Evolutionary conservation across 2,113 vertebrate genomes (phyloP).

Genomic region (Pogona vitticeps): DNA sequence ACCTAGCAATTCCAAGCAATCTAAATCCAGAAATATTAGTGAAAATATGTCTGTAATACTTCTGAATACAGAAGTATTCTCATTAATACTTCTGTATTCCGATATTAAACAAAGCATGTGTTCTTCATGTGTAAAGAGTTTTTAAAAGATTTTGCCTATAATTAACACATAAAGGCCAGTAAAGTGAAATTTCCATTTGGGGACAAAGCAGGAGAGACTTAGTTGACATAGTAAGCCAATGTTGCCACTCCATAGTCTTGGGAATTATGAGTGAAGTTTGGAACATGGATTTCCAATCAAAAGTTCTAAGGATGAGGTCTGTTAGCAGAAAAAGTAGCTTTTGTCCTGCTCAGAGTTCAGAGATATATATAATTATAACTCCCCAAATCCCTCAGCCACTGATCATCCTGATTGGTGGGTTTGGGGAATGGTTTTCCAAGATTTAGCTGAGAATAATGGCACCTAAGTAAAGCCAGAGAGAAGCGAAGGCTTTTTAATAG

Average conservation of each 20-base stretch:
- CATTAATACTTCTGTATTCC: neutral
- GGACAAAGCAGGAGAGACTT: neutral
- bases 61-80: constrained; percentile 28
- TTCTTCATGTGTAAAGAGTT: too few relatives aligned
- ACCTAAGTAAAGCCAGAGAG: neutral
- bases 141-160: neutral
- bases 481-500: neutral
- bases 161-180: constrained; percentile 3
- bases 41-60: too few relatives aligned
- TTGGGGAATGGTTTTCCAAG: too few relatives aligned
- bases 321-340: too few relatives aligned
- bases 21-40: constrained; percentile 33
- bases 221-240: neutral
- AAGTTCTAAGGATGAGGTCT: too few relatives aligned
- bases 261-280: neutral
- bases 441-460: neutral
- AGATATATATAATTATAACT: too few relatives aligned
- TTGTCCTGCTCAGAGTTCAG: too few relatives aligned
- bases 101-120: neutral
- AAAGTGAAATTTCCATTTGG: neutral
- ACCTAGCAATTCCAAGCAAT: neutral
- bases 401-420: too few relatives aligned
- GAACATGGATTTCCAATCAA: too few relatives aligned
- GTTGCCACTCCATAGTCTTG: neutral
- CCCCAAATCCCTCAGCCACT: too few relatives aligned